Conservation (phyloP, 2,113 vertebrate species). For the Hippopotamus amphibius region DNA sequence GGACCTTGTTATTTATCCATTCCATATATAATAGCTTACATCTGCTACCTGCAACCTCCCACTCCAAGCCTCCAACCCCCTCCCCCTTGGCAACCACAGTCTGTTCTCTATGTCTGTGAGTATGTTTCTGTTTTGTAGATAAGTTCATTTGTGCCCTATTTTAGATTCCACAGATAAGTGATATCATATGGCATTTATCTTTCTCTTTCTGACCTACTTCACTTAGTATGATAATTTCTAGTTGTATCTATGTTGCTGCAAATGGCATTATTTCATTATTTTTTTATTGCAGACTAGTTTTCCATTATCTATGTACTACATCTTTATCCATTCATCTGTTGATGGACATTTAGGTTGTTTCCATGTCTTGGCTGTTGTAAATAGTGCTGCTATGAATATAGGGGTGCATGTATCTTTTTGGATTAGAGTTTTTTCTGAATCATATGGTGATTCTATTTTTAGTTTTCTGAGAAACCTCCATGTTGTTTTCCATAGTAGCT, state of each 20-base stretch:
- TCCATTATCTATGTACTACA: background rate
- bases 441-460: background rate
- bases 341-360: background rate
- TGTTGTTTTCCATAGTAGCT: background rate
- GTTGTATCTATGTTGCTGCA: background rate
- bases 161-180: background rate
- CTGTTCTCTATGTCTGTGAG: background rate
- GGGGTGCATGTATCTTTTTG: background rate
- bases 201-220: background rate
- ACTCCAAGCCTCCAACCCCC: background rate
- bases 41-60: background rate
- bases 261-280: background rate
- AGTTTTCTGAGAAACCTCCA: background rate
- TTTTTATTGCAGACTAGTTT: background rate
- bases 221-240: background rate
- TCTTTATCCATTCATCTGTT: background rate
- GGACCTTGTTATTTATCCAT: background rate
- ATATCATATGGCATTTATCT: background rate
- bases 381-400: background rate
- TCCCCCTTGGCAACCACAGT: background rate
- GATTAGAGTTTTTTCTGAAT: background rate
- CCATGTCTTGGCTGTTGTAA: background rate
- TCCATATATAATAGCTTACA: background rate
- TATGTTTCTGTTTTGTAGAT: background rate
- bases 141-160: background rate